Base-by-base conservation (phyloP, 1,140 invertebrate genomes). In the Drosophila parvula region DNA sequence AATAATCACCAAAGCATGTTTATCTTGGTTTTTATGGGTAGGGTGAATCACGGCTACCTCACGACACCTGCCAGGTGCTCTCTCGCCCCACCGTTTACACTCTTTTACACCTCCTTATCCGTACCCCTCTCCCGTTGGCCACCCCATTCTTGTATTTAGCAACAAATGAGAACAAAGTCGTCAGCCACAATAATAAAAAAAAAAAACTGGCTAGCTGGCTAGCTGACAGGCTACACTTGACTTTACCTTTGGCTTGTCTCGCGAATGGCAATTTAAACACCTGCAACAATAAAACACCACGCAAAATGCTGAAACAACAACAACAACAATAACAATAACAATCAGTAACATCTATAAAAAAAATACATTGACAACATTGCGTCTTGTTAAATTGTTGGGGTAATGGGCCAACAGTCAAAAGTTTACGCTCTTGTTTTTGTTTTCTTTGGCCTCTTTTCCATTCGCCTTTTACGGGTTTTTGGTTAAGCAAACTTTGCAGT, bases 281-380 rank as follows among this genome's bases (percentile, higher is more conserved):
- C 73, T 88, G 83, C 79, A 79, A 68, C 50, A 77, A 82, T 74
- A 82, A 82, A 60, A 70, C 74, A 78, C 55, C 64, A 58, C 56
- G 48, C 61, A 57, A 48, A 65, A 77, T 60, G 61, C 12, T 63
- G 59, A 57, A 55, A 27, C 51, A 55, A 53, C 14, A 69, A 40
- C 51, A 74, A 74, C 55, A 28, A 57, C 12, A 10, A 12, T 16
- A 22, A 22, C 22, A 22, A 22, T 2, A 40, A 22, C 16, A 58
- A 57, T 55, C 51, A 57, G 56, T 27, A 76, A 60, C 51, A 64
- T 53, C 50, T 47, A 60, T 68, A 56, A 68, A 68, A 64, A 22
- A 22, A 32, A 68, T 9, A 65, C 63, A 70, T 69, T 70, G 50
- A 70, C 64, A 80, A 65, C 45, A 59, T 64, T 45, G 67, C 48